A percentile compares a stretch with the other conserved stretches of the same genome.
Conservation (phyloP, 2,888 invertebrate species). For the Macaria liturata region DNA sequence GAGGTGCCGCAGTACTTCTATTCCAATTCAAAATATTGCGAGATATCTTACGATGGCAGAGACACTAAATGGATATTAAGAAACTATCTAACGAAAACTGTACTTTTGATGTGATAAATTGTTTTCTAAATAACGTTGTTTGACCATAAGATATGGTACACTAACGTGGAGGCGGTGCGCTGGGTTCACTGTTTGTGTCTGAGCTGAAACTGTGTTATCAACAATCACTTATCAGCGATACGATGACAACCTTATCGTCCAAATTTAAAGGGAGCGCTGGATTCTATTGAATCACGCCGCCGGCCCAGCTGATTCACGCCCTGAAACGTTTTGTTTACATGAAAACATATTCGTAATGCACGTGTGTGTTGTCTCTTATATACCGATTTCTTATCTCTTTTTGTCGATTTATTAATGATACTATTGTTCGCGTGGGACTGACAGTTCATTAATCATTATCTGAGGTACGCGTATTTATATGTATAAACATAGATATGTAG, state of each 20-base stretch:
- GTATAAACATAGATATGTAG: no score
- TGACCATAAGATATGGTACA: constrained; percentile 1
- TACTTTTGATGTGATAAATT: constrained; percentile 4
- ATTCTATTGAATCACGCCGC: constrained; percentile 15
- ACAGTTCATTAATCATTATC: no score
- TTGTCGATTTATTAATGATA: no score
- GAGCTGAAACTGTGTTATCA: constrained; percentile 10
- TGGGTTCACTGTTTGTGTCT: constrained; percentile 13
- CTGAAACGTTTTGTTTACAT: constrained; percentile 11
- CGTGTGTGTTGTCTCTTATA: neutral
- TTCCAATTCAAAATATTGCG: constrained; percentile 9
- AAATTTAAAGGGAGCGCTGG: constrained; percentile 22
- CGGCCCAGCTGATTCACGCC: constrained; percentile 20
- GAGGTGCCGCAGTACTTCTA: constrained; percentile 46
- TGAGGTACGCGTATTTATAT: no score
- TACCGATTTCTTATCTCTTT: no score
- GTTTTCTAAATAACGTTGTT: constrained; percentile 9
- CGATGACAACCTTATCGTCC: constrained; percentile 25
- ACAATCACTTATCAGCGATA: constrained; percentile 27
- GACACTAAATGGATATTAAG: constrained; percentile 5
- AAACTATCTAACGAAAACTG: constrained; percentile 9
- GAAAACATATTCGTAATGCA: neutral
- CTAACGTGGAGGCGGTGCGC: constrained; percentile 3
- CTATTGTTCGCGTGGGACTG: no score
- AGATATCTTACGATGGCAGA: constrained; percentile 4